Base-by-base conservation (phyloP, 2,888 invertebrate species). In the Eledone cirrhosa region DNA sequence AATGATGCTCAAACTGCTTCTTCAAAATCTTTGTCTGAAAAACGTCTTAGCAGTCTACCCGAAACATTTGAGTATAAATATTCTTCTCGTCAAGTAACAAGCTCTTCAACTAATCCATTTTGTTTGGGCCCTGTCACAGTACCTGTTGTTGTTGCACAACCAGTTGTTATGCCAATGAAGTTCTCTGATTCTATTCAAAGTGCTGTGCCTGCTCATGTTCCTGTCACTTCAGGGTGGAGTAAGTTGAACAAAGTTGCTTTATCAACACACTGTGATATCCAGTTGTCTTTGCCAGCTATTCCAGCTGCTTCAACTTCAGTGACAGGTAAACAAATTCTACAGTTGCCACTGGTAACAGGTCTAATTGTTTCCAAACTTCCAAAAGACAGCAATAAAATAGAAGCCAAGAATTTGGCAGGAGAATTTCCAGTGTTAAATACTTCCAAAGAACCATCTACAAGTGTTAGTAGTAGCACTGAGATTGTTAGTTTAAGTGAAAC, bases 101-200 rank as follows among this genome's bases (percentile, higher is more conserved):
- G n/a, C 13, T 13, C 72, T 27, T 41, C 11, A 41, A 41, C 5
- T 41, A 41, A 41, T 41, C 22, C 72, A 13, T 4, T 72, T 13
- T 41, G n/a, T n/a, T 33, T 31, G 24, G 75, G 29, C 11, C 48
- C 78, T 48, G 74, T 84, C 0, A 77, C 78, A n/a, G 83, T 86
- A 77, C 86, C 86, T 19, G 83, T 86, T 19, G 83, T 82, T 13
- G 80, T 81, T 14, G 86, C 85, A 24, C 83, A 85, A 78, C 79
- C 82, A 22, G 33, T 85, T 2, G 47, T n/a, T 31, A 31, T 53
- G 22, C 75, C 78, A 24, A 74, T 75, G 24, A 47, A 63, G 59
- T 76, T 76, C 24, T 47, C 29, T 47, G 48, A 47, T 24, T 48
- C 78, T 75, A n/a, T 74, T 53, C 59, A 78, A 74, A 31, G 53